Evolutionary conservation across 2,888 invertebrate species (phyloP).

Genomic region (Darwinula stevensoni): DNA sequence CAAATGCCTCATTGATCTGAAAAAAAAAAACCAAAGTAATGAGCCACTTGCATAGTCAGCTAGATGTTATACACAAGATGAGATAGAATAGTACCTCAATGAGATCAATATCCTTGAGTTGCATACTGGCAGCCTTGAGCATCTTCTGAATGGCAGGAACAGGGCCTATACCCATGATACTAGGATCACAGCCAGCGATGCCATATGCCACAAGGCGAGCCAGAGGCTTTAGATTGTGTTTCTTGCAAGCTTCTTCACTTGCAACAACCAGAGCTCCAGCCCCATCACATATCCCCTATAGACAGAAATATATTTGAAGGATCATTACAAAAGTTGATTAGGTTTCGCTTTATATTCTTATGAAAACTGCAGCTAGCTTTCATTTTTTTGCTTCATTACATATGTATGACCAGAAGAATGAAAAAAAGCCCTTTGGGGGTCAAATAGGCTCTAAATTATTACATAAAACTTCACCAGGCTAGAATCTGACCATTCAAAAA

Average conservation of each 20-base stretch:
- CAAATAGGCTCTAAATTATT: too few relatives aligned
- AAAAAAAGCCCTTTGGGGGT: too few relatives aligned
- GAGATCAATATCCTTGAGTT: constrained; percentile 59
- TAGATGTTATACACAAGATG: too few relatives aligned
- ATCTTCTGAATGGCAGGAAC: constrained; percentile 71
- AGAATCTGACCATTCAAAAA: too few relatives aligned
- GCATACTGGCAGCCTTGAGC: constrained; percentile 42
- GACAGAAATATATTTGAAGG: too few relatives aligned
- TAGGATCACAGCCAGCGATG: constrained; percentile 81
- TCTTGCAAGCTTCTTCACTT: constrained; percentile 56
- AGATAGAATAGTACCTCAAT: constrained; percentile 76
- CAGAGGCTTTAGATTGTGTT: constrained; percentile 50
- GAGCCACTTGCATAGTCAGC: too few relatives aligned
- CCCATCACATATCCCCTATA: constrained; percentile 89
- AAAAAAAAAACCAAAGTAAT: too few relatives aligned
- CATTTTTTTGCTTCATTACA: too few relatives aligned
- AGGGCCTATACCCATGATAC: constrained; percentile 93
- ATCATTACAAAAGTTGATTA: neutral
- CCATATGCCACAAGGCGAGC: constrained; percentile 73
- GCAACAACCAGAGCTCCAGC: constrained; percentile 73
- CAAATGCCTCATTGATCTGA: constrained; percentile 95
- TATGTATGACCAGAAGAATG: too few relatives aligned
- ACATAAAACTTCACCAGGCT: too few relatives aligned
- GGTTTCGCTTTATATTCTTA: too few relatives aligned
- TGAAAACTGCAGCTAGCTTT: too few relatives aligned